Evolutionary conservation across 2,888 invertebrate genomes (phyloP).

Genomic region (Crossocerus cetratus): DNA sequence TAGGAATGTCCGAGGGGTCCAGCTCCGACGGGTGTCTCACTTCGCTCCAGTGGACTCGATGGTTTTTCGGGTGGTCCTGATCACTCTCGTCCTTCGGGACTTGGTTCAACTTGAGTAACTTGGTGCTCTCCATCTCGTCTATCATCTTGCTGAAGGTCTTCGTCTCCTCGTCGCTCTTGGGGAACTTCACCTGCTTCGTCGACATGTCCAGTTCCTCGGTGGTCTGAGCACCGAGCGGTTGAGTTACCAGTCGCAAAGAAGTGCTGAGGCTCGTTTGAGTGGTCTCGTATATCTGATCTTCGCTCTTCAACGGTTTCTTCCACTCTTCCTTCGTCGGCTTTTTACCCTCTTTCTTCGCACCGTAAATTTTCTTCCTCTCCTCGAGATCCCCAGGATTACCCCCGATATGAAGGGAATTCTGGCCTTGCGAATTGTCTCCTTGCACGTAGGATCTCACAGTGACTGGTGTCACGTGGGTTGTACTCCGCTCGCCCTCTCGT

Average conservation of each 20-base stretch:
- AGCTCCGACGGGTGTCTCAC: slow-evolving; percentile 64
- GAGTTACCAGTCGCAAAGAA: background rate
- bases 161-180: background rate
- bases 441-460: slow-evolving; percentile 61
- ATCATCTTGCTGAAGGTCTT: background rate
- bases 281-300: background rate
- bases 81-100: slow-evolving; percentile 6
- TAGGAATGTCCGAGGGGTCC: slow-evolving; percentile 43
- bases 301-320: background rate
- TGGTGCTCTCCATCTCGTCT: background rate
- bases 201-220: background rate
- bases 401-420: background rate
- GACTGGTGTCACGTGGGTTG: slow-evolving; percentile 56
- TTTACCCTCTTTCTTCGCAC: background rate
- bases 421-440: background rate
- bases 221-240: background rate
- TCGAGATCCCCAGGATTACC: background rate
- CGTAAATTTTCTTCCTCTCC: slow-evolving; percentile 7
- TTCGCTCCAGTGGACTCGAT: slow-evolving; percentile 71
- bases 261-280: background rate
- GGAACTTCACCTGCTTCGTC: background rate
- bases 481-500: slow-evolving; percentile 59
- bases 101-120: background rate
- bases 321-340: background rate
- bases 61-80: slow-evolving; percentile 69